Evolutionary conservation across 1,140 invertebrate genomes (phyloP).

Genomic region (Bombus polaris): DNA sequence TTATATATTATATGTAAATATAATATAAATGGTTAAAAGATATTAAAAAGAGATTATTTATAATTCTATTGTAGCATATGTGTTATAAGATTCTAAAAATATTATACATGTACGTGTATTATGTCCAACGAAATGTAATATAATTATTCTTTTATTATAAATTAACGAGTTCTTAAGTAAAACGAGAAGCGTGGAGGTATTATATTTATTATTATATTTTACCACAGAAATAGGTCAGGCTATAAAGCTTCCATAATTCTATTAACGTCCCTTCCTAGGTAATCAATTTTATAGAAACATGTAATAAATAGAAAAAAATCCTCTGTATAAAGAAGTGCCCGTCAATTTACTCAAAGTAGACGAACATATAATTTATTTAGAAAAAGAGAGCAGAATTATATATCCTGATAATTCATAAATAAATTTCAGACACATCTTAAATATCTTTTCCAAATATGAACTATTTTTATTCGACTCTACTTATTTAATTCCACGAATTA

Average conservation of each 20-base stretch:
- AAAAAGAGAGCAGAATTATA: neutral
- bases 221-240: neutral
- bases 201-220: constrained; percentile 4
- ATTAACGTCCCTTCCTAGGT: neutral
- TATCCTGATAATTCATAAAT: neutral
- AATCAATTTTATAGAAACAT: neutral
- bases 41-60: neutral
- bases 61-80: too few relatives aligned
- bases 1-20: neutral
- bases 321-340: neutral
- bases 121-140: too few relatives aligned
- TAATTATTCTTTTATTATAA: neutral
- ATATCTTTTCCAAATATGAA: neutral
- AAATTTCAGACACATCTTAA: neutral
- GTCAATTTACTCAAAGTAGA: neutral
- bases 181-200: neutral
- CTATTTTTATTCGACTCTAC: neutral
- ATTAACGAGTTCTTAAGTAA: neutral
- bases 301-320: neutral
- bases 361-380: neutral
- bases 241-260: constrained; percentile 4
- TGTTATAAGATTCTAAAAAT: too few relatives aligned
- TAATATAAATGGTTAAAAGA: neutral
- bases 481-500: neutral
- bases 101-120: too few relatives aligned